A percentile compares a stretch with the other conserved stretches of the same genome.
Conservation (phyloP, 2,113 vertebrate genomes). For the Lanius ludovicianus region DNA sequence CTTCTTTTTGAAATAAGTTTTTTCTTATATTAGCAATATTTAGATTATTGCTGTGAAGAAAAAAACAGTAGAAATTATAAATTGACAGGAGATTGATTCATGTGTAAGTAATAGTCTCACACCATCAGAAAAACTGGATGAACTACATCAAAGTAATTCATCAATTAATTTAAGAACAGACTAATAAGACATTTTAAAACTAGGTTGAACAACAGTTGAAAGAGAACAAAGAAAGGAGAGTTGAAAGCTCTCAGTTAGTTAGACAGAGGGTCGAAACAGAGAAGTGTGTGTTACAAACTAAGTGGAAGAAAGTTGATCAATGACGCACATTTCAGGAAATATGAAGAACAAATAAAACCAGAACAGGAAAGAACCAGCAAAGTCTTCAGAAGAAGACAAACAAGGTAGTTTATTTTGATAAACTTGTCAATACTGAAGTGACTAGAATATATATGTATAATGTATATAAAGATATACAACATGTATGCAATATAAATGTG, state of each 20-base stretch:
- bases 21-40: not conserved
- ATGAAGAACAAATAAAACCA: not conserved
- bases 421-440: not conserved
- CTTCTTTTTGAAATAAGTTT: not conserved
- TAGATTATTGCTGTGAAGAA: not conserved
- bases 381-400: not conserved
- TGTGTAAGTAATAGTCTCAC: not conserved
- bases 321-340: not conserved
- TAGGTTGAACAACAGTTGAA: not conserved
- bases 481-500: not conserved
- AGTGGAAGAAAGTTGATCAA: not conserved
- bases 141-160: not conserved
- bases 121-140: not conserved
- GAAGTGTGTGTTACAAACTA: not conserved
- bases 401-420: not conserved
- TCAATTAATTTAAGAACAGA: not conserved
- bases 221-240: not conserved
- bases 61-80: not conserved
- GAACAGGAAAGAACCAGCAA: not conserved
- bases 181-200: not conserved
- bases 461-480: not conserved
- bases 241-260: not conserved
- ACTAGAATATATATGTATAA: not conserved
- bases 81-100: not conserved
- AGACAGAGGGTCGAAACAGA: not conserved